These are phyloP conservation scores for Myocastor coypus DNA, from an alignment of 2,113 vertebrate species.

Conservation along the genomic window DNA sequence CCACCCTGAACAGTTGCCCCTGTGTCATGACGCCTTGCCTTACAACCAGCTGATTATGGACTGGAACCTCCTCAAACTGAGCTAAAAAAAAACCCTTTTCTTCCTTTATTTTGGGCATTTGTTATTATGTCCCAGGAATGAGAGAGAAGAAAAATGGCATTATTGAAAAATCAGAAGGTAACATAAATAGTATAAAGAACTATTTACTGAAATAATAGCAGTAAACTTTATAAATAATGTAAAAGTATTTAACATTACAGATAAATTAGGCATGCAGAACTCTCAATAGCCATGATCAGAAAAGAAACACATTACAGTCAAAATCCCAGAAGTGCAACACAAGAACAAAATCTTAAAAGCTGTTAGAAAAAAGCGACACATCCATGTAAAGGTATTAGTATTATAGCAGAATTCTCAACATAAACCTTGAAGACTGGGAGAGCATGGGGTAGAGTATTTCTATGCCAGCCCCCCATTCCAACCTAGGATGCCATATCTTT, in stretches of 20 bases:
- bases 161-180: too few species aligned
- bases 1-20: too few species aligned
- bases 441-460: neutral
- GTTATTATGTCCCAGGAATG: too few species aligned
- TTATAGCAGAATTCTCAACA: neutral
- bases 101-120: too few species aligned
- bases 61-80: too few species aligned
- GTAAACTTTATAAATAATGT: too few species aligned
- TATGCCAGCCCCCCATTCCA: neutral
- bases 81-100: too few species aligned
- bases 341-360: neutral
- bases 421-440: neutral
- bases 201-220: too few species aligned
- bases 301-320: neutral
- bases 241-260: neutral
- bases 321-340: neutral
- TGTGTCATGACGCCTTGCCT: too few species aligned
- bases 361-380: neutral
- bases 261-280: neutral
- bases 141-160: too few species aligned
- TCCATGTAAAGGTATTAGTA: neutral
- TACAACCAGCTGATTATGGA: too few species aligned
- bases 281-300: neutral
- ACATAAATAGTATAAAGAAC: too few species aligned
- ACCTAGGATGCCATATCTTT: neutral